A percentile compares a stretch with the other conserved stretches of the same genome.
phyloP scores from a whole-genome alignment of 2,113 vertebrate genomes.

The Phyllopteryx taeniolatus region DNA sequence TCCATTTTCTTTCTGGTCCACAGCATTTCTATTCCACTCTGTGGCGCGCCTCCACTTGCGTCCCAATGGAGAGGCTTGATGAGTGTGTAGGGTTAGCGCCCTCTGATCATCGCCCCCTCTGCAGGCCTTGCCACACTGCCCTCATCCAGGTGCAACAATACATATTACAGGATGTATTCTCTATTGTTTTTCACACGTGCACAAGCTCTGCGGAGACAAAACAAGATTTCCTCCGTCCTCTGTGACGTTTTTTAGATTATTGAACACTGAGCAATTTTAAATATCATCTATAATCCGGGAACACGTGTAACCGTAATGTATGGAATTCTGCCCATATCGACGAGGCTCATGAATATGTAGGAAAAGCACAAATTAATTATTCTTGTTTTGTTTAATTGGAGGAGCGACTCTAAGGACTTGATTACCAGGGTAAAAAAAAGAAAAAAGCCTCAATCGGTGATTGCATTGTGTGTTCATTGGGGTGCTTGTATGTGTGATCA shows the following conservation, averaged over 20 bases:
- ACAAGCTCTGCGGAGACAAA: constrained; percentile 46
- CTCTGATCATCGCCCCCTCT: constrained; percentile 61
- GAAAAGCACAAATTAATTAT: constrained; percentile 51
- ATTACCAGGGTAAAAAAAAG: constrained; percentile 19
- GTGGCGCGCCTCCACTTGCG: constrained; percentile 38
- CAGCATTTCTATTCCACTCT: constrained; percentile 45
- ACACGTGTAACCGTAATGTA: constrained; percentile 42
- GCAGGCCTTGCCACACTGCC: constrained; percentile 32
- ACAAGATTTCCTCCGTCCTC: constrained; percentile 37
- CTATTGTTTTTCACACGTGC: constrained; percentile 38
- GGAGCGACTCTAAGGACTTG: constrained; percentile 41
- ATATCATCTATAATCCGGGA: constrained; percentile 56
- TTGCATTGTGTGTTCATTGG: constrained; percentile 18
- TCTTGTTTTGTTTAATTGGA: constrained; percentile 51
- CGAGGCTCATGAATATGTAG: constrained; percentile 51
- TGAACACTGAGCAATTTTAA: constrained; percentile 61
- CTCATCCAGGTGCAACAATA: constrained; percentile 31
- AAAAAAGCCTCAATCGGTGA: not conserved
- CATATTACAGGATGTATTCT: constrained; percentile 40
- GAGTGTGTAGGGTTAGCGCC: constrained; percentile 53
- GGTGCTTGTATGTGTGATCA: constrained; percentile 6
- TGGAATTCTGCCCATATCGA: constrained; percentile 36
- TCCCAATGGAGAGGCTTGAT: constrained; percentile 57
- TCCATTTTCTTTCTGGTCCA: constrained; percentile 50
- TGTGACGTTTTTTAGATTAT: constrained; percentile 54